Evolutionary conservation across 2,113 vertebrate species (phyloP).

Genomic region (Phylloscopus trochilus): DNA sequence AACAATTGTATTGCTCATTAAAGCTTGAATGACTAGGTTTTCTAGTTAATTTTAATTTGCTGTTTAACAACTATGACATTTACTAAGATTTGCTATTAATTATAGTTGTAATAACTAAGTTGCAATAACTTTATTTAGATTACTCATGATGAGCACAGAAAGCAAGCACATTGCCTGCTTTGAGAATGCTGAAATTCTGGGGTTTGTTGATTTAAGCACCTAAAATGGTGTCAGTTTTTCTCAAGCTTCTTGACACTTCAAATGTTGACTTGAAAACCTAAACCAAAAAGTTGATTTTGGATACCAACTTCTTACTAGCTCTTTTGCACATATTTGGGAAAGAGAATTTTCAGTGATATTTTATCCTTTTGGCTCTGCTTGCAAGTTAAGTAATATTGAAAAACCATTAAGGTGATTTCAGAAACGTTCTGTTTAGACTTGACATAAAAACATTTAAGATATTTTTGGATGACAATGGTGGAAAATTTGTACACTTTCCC

Average conservation of each 20-base stretch:
- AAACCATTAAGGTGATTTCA: conserved; percentile 45
- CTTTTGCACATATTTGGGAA: not conserved
- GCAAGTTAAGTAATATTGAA: conserved; percentile 14
- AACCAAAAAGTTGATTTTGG: not conserved
- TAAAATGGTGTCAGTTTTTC: not conserved
- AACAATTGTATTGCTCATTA: not conserved
- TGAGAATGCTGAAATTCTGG: not conserved
- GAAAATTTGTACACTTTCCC: conserved; percentile 14
- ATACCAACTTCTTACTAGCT: not conserved
- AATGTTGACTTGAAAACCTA: not conserved
- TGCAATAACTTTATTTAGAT: not conserved
- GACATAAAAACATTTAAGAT: not conserved
- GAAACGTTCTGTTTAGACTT: conserved; percentile 8
- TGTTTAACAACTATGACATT: not conserved
- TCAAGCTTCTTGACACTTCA: not conserved
- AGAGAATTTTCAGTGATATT: conserved; percentile 7
- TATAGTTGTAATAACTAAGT: not conserved
- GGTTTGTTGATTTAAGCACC: not conserved
- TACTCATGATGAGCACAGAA: not conserved
- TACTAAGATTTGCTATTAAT: not conserved
- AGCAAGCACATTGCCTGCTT: not conserved
- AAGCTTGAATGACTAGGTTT: not conserved
- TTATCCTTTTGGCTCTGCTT: conserved; percentile 1
- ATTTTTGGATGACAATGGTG: conserved; percentile 24
- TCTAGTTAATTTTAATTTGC: not conserved